A percentile compares a stretch with the other conserved stretches of the same genome.
These are phyloP conservation scores for Brassicogethes aeneus DNA, from an alignment of 2,888 invertebrate genomes.

Conservation along the genomic window DNA sequence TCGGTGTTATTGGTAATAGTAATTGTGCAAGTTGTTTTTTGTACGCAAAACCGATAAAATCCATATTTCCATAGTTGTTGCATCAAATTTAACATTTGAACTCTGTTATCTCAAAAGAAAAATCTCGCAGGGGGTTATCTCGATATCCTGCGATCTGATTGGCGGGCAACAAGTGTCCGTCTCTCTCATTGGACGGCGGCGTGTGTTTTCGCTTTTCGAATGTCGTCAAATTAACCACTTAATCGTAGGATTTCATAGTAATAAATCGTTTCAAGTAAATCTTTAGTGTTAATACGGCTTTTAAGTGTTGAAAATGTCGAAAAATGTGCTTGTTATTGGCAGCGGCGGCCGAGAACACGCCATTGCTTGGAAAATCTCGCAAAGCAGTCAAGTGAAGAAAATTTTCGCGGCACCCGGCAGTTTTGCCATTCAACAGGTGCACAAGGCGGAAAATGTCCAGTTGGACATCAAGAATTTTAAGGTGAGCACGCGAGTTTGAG, in stretches of 20 bases:
- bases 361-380: slow-evolving; percentile 84
- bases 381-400: slow-evolving; percentile 60
- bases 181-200: background rate
- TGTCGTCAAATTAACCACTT: background rate
- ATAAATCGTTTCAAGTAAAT: no score
- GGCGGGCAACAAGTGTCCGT: background rate
- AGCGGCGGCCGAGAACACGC: slow-evolving; percentile 95
- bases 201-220: background rate
- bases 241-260: no score
- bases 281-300: no score
- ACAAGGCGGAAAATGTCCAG: slow-evolving; percentile 59
- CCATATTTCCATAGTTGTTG: no score
- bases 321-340: slow-evolving; percentile 74
- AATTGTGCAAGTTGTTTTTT: background rate
- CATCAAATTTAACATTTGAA: background rate
- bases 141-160: background rate
- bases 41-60: no score
- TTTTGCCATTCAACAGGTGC: slow-evolving; percentile 64
- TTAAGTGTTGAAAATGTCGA: slow-evolving; percentile 31
- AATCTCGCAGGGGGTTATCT: background rate
- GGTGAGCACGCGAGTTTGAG: slow-evolving; percentile 44
- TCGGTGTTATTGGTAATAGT: no score
- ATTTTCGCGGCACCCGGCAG: slow-evolving; percentile 87
- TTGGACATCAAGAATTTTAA: slow-evolving; percentile 60
- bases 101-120: background rate